These are phyloP conservation scores for Paedocypris sp. DNA, from an alignment of 2,113 vertebrate genomes.

Conservation along the genomic window DNA sequence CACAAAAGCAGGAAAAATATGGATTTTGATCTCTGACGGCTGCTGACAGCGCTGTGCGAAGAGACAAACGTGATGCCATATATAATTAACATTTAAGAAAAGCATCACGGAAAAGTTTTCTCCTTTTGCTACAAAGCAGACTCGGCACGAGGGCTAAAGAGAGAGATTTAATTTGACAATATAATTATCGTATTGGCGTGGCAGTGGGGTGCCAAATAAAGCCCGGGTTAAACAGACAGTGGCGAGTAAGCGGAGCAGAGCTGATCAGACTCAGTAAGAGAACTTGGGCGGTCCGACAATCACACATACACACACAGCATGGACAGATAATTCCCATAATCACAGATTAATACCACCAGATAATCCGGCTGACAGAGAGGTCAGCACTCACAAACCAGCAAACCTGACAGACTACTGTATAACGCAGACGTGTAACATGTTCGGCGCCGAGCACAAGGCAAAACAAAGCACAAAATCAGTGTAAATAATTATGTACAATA, in stretches of 20 bases:
- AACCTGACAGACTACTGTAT: constrained; percentile 27
- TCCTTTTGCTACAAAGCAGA: not conserved
- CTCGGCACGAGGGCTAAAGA: constrained; percentile 7
- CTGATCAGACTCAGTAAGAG: constrained; percentile 3
- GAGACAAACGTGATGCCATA: not conserved
- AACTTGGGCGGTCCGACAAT: constrained; percentile 2
- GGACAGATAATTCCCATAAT: constrained; percentile 40
- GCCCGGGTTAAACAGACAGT: constrained; percentile 21
- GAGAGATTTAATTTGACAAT: constrained; percentile 14
- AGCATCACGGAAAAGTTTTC: not conserved
- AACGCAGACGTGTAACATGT: too few relatives aligned
- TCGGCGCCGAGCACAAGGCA: too few relatives aligned
- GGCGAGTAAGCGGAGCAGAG: constrained; percentile 17
- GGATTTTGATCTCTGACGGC: constrained; percentile 30
- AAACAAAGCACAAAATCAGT: too few relatives aligned
- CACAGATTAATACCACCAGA: constrained; percentile 58
- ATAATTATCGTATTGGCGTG: constrained; percentile 33
- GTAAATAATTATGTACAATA: too few relatives aligned
- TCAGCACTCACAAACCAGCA: constrained; percentile 50
- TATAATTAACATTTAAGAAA: constrained; percentile 12
- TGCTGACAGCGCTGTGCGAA: constrained; percentile 11
- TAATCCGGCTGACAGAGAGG: constrained; percentile 54
- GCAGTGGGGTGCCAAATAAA: constrained; percentile 28
- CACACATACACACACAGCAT: not conserved
- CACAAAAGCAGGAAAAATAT: constrained; percentile 29